Evolutionary conservation across 2,888 invertebrate genomes (phyloP), one percentile per base, ranked within the genome.

Genomic region (Sinhomidia bicolor): DNA sequence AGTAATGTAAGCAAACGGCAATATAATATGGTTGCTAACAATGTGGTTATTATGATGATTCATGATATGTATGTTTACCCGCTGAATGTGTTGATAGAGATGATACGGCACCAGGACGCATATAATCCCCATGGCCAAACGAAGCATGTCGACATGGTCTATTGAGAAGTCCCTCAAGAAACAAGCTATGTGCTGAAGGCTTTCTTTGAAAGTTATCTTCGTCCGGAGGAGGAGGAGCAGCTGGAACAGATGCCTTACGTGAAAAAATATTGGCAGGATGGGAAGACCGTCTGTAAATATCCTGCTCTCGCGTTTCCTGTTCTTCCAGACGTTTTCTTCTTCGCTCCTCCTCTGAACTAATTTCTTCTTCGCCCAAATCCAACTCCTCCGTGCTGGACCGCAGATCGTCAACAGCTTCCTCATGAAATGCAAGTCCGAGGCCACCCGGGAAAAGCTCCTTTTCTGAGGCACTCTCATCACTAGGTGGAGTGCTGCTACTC

Each of bases 381-480:
- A 98, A 94, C 94, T 98, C 98, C 93, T 98, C 98, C 14, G 97
- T 98, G 90, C 97, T 97, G 85, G 97, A 97, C 92, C 97, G 95
- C 92, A 98, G 94, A 93, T 98, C 97, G 88, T 96, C 95, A n/a
- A 97, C 96, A 92, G 97, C 97, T 94, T 97, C 97, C 93, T 96
- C 93, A 44, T 92, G 91, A 89, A 93, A 93, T n/a, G 92, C 92
- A 9, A 90, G 89, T 3, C 92, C 92, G 23, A 92, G 83, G 29
- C 92, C 92, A 23, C 91, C 91, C 68, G 54, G 86, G 93, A 96
- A 96, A 91, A 97, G 95, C 91, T 97, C 97, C 93, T 97, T 95
- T 93, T 97, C 97, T 0, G 97, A 97, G 76, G 97, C 96, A 93
- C 96, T 96, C 93, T 97, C 97, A 74, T 96, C 95, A 92, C 97